phyloP scores from a whole-genome alignment of 2,113 vertebrate species.

The Chascanopsetta lugubris region DNA sequence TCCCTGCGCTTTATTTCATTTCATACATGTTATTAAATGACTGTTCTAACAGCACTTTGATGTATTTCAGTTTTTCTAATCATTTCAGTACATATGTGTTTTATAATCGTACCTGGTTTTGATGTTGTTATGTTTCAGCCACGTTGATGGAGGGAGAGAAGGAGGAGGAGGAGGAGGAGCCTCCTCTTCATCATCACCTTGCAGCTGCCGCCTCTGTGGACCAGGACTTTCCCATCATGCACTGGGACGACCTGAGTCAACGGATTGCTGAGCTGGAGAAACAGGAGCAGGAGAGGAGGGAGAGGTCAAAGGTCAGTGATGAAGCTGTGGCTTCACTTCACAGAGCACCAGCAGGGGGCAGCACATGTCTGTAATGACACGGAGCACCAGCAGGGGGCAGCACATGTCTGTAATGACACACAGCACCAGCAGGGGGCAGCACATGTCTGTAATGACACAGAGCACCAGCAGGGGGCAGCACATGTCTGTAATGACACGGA shows the following conservation, averaged over 20 bases:
- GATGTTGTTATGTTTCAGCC: slow-evolving; percentile 1
- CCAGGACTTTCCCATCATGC: slow-evolving; percentile 80
- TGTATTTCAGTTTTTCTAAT: too few relatives aligned
- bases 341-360: too few relatives aligned
- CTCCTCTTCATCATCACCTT: slow-evolving; percentile 30
- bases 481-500: too few relatives aligned
- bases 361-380: too few relatives aligned
- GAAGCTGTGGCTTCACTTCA: not conserved
- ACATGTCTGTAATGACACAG: too few relatives aligned
- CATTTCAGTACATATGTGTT: not conserved
- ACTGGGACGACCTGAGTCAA: slow-evolving; percentile 81
- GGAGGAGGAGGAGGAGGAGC: slow-evolving; percentile 43
- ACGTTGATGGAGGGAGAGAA: slow-evolving; percentile 69
- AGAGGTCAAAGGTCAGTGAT: slow-evolving; percentile 68
- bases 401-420: too few relatives aligned
- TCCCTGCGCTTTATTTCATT: too few relatives aligned
- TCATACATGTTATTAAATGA: too few relatives aligned
- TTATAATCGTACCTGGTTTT: not conserved
- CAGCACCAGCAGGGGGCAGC: too few relatives aligned
- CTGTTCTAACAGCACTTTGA: too few relatives aligned
- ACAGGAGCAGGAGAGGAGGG: slow-evolving; percentile 77
- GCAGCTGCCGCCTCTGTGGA: slow-evolving; percentile 23
- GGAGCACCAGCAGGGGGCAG: too few relatives aligned
- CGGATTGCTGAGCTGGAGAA: slow-evolving; percentile 81
- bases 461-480: too few relatives aligned